Evolutionary conservation across 2,888 invertebrate genomes (phyloP).

Genomic region (Eudemis profundana): DNA sequence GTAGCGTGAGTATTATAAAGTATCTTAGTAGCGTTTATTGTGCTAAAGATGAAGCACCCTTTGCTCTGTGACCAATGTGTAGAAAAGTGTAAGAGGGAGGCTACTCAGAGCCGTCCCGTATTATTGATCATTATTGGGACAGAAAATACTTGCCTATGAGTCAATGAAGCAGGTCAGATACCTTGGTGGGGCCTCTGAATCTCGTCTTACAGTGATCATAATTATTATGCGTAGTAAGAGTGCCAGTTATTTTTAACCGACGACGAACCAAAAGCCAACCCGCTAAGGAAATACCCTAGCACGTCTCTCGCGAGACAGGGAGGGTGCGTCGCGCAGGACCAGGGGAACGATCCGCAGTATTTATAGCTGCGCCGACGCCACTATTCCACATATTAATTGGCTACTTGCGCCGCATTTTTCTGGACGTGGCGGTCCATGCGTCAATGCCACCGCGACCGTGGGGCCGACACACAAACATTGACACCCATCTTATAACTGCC

Average conservation of each 20-base stretch:
- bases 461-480: slow-evolving; percentile 79
- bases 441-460: slow-evolving; percentile 73
- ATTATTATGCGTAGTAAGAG: not conserved
- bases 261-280: not conserved
- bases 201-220: not conserved
- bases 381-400: slow-evolving; percentile 81
- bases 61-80: too few relatives aligned
- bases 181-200: not conserved
- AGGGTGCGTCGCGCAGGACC: slow-evolving; percentile 26
- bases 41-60: too few relatives aligned
- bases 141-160: too few relatives aligned
- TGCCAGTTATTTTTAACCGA: slow-evolving; percentile 9
- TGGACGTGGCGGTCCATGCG: slow-evolving; percentile 73
- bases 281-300: slow-evolving; percentile 6
- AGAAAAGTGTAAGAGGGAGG: too few relatives aligned
- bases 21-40: too few relatives aligned
- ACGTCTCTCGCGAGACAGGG: slow-evolving; percentile 21
- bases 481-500: slow-evolving; percentile 76
- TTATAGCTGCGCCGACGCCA: slow-evolving; percentile 81
- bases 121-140: too few relatives aligned
- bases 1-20: too few relatives aligned
- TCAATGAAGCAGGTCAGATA: not conserved
- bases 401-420: slow-evolving; percentile 81
- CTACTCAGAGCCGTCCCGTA: too few relatives aligned
- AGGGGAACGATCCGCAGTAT: slow-evolving; percentile 61